Evolutionary conservation across 2,797 vertebrate genomes (phyloP).

Genomic region (Channa striata): DNA sequence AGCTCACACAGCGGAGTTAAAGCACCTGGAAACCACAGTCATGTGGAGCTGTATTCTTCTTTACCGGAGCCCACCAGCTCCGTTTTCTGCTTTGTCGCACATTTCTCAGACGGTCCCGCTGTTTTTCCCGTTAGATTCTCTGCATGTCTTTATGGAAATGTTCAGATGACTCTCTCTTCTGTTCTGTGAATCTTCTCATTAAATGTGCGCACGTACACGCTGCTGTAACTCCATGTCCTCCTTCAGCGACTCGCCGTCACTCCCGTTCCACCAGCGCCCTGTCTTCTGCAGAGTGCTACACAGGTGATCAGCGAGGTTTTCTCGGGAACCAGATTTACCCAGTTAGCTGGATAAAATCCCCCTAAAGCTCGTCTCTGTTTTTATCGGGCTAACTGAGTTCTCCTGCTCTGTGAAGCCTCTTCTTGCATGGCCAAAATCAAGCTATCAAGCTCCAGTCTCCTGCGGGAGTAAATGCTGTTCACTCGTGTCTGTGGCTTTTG

Average conservation of each 20-base stretch:
- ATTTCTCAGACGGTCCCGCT: not conserved
- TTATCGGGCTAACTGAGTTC: slow-evolving; percentile 4
- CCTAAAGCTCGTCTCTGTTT: not conserved
- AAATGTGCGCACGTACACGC: not conserved
- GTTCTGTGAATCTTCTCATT: not conserved
- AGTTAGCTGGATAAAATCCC: slow-evolving; percentile 4
- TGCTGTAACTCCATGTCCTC: slow-evolving; percentile 82
- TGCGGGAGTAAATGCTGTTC: not conserved
- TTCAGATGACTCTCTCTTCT: slow-evolving; percentile 1
- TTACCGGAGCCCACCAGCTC: not conserved
- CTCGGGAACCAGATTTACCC: not conserved
- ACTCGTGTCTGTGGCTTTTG: not conserved
- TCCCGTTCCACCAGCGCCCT: slow-evolving; percentile 96
- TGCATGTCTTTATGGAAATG: slow-evolving; percentile 32
- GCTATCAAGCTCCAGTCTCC: not conserved
- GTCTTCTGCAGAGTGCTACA: slow-evolving; percentile 92
- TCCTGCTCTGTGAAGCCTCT: slow-evolving; percentile 1
- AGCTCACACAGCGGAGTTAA: not conserved
- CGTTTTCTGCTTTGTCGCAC: not conserved
- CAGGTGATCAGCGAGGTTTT: slow-evolving; percentile 88
- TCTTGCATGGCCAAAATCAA: slow-evolving; percentile 10
- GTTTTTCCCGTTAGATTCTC: not conserved
- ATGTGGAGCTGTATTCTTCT: too few species aligned
- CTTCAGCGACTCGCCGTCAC: slow-evolving; percentile 91
- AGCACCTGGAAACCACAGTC: not conserved